phyloP scores from a whole-genome alignment of 2,888 invertebrate species.

The Corbicula japonica region DNA sequence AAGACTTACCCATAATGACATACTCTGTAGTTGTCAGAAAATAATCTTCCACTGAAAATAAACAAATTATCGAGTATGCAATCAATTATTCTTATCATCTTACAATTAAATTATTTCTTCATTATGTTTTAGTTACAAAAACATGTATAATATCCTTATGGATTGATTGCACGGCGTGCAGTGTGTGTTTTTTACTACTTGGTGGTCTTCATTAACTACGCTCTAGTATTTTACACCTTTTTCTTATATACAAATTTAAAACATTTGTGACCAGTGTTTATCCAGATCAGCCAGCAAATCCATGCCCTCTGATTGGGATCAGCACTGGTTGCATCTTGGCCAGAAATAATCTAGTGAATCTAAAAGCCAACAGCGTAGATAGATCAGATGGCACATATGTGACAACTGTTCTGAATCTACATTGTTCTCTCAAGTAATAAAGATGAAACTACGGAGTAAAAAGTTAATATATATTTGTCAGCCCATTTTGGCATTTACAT shows the following conservation, averaged over 20 bases:
- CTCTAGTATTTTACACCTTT: too few species aligned
- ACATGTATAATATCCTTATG: background rate
- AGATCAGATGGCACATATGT: too few species aligned
- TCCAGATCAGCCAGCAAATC: too few species aligned
- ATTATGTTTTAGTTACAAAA: background rate
- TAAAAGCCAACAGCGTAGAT: too few species aligned
- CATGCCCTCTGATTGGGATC: too few species aligned
- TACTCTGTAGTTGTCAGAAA: constrained; percentile 70
- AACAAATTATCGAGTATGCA: constrained; percentile 4
- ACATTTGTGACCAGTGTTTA: too few species aligned
- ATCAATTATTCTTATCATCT: background rate
- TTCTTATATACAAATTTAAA: too few species aligned
- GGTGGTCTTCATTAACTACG: too few species aligned
- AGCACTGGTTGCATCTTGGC: too few species aligned
- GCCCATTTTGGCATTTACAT: background rate
- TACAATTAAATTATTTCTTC: background rate
- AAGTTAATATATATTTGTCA: background rate
- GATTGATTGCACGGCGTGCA: background rate
- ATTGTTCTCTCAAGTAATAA: too few species aligned
- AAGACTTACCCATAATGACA: constrained; percentile 70
- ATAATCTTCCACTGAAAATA: constrained; percentile 68
- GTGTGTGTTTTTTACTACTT: background rate
- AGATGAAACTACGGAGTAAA: background rate
- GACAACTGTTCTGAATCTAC: too few species aligned
- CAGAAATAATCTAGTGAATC: too few species aligned